These are phyloP conservation scores for Temnopleurus reevesii DNA, from an alignment of 53 echinoderm and acorn worm species.

Conservation along the genomic window DNA sequence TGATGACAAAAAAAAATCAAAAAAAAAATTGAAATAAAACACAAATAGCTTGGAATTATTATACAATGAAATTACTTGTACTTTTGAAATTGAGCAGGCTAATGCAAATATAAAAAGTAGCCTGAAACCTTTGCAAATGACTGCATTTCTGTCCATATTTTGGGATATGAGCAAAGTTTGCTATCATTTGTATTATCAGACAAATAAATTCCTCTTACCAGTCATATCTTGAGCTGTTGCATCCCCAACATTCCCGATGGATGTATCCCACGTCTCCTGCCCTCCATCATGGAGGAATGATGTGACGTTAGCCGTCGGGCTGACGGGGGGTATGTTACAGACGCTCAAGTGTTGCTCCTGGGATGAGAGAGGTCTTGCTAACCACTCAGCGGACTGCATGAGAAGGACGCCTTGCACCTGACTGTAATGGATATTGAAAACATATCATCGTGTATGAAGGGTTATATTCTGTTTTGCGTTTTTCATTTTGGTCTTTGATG, in stretches of 20 bases:
- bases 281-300: not conserved
- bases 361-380: conserved; percentile 61
- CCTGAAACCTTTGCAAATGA: no score
- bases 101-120: no score
- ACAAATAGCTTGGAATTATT: no score
- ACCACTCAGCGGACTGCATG: conserved; percentile 63
- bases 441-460: no score
- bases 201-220: not conserved
- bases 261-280: not conserved
- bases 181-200: no score
- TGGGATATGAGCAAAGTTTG: no score
- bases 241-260: not conserved
- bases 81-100: not conserved
- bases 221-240: conserved; percentile 17
- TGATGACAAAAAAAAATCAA: no score
- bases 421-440: conserved; percentile 55
- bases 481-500: no score
- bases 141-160: no score
- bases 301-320: not conserved
- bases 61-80: no score
- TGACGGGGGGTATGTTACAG: not conserved
- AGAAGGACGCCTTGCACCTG: conserved; percentile 88
- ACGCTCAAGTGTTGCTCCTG: not conserved
- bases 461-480: no score
- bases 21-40: no score